phyloP scores from a whole-genome alignment of 1,140 invertebrate species.

The Heliconius melpomene region DNA sequence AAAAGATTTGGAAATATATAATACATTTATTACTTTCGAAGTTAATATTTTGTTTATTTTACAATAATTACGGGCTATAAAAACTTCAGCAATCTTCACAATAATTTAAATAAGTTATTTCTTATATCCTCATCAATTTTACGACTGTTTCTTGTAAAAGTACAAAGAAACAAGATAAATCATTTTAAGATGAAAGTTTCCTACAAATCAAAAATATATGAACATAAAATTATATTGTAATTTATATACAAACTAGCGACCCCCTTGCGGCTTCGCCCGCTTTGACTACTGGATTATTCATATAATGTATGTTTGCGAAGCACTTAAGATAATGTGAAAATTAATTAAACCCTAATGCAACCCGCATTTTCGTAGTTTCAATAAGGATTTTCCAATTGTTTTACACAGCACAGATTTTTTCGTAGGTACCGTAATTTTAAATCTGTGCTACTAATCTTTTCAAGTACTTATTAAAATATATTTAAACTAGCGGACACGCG shows the following conservation, averaged over 20 bases:
- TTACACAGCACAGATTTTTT: no score
- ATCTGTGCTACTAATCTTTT: no score
- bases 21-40: background rate
- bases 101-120: background rate
- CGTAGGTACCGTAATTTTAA: no score
- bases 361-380: no score
- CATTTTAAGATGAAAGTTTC: background rate
- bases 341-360: no score
- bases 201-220: background rate
- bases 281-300: no score
- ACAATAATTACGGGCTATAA: background rate
- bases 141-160: background rate
- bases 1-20: background rate
- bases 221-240: background rate
- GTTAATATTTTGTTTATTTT: background rate
- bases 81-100: background rate
- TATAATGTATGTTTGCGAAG: no score
- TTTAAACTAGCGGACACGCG: no score
- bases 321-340: no score
- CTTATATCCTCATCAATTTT: background rate
- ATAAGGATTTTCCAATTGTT: no score
- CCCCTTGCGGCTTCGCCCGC: no score
- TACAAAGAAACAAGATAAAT: background rate
- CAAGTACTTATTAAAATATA: no score
- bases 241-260: background rate